A percentile compares a stretch with the other conserved stretches of the same genome.
phyloP scores from a whole-genome alignment of 2,113 vertebrate species.

The Peucedramus taeniatus region DNA sequence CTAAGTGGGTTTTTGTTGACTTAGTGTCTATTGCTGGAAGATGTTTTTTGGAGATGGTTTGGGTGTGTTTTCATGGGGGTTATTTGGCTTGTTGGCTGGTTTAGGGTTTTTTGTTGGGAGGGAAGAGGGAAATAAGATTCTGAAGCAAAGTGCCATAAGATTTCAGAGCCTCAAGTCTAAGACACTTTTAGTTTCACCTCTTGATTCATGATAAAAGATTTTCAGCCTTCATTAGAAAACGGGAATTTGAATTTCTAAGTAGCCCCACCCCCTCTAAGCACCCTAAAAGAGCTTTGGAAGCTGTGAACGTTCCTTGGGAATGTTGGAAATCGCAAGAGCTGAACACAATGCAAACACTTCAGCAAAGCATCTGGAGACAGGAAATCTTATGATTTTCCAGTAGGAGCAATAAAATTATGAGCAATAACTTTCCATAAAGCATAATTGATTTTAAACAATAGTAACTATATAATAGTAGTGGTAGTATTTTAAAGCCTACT shows the following conservation, averaged over 20 bases:
- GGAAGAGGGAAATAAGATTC: not conserved
- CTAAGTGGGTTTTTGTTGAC: not conserved
- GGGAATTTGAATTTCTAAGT: not conserved
- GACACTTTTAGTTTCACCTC: not conserved
- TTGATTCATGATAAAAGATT: not conserved
- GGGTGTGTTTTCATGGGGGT: not conserved
- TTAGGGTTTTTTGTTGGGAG: fast-evolving
- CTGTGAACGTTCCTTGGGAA: not conserved
- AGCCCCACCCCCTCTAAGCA: not conserved
- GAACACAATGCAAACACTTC: not conserved
- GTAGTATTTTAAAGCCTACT: not conserved
- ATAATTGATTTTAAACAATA: slow-evolving; percentile 26
- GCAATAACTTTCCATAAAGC: not conserved
- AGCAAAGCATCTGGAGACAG: not conserved
- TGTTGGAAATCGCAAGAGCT: not conserved
- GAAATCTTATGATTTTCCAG: not conserved
- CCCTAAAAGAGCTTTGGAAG: not conserved
- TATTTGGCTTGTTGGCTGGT: not conserved
- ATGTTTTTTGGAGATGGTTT: not conserved
- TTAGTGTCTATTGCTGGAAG: not conserved
- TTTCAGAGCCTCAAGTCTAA: not conserved
- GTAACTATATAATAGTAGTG: not conserved
- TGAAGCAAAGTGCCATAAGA: not conserved
- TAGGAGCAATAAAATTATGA: not conserved
- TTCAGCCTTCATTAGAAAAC: not conserved